Conservation (phyloP, 1,140 invertebrate genomes). For the Trissolcus basalis region DNA sequence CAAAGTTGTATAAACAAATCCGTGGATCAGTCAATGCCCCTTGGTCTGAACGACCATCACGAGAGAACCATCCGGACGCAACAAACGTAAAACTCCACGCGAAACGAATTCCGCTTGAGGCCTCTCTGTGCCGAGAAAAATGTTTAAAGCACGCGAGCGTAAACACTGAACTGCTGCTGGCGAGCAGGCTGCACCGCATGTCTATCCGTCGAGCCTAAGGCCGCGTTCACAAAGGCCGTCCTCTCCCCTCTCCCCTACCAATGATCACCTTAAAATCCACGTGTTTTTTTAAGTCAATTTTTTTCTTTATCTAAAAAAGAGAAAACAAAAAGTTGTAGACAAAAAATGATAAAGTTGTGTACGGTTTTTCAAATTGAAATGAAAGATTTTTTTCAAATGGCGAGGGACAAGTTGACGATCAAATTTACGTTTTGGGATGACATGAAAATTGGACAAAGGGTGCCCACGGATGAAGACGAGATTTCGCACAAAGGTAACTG, state of each 20-base stretch:
- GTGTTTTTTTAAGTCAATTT: too few relatives aligned
- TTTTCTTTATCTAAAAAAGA: too few relatives aligned
- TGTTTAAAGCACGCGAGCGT: conserved; percentile 67
- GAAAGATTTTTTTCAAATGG: conserved; percentile 1
- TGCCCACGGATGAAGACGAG: too few relatives aligned
- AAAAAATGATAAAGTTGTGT: too few relatives aligned
- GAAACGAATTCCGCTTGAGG: conserved; percentile 33
- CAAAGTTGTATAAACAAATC: conserved; percentile 8
- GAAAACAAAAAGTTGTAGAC: too few relatives aligned
- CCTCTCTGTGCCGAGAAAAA: conserved; percentile 58
- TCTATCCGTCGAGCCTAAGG: conserved; percentile 59
- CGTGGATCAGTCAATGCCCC: conserved; percentile 13
- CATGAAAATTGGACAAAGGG: neutral
- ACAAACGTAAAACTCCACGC: conserved; percentile 31
- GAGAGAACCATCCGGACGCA: conserved; percentile 18
- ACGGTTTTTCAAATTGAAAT: too few relatives aligned
- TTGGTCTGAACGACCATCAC: conserved; percentile 18
- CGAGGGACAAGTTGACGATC: too few relatives aligned
- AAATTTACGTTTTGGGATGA: conserved; percentile 27
- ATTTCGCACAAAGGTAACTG: conserved; percentile 62
- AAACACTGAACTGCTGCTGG: conserved; percentile 67
- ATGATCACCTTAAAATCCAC: conserved; percentile 35
- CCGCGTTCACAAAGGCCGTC: conserved; percentile 58
- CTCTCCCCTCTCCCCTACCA: conserved; percentile 4
- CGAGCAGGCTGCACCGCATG: conserved; percentile 61